Percentiles rank a stretch among this genome's conserved stretches.
Evolutionary conservation across 2,888 invertebrate species (phyloP).

Genomic region (Tetragonisca angustula): DNA sequence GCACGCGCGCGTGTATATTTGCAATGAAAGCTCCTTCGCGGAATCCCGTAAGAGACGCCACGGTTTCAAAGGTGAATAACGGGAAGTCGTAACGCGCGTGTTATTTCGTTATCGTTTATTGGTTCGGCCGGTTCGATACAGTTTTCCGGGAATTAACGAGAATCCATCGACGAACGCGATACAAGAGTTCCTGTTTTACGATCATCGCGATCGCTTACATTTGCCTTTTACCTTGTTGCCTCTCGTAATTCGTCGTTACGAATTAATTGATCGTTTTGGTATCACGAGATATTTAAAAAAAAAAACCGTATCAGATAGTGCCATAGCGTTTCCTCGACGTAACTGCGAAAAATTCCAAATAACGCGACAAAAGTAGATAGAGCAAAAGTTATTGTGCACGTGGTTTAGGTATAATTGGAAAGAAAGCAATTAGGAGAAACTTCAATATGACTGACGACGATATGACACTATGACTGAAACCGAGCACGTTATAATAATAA

Average conservation of each 20-base stretch:
- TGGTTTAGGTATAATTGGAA: no score
- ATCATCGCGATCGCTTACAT: neutral
- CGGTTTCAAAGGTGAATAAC: slow-evolving; percentile 55
- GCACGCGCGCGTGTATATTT: slow-evolving; percentile 5
- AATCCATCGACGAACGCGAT: slow-evolving; percentile 50
- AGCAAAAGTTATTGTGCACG: no score
- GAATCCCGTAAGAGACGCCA: slow-evolving; percentile 17
- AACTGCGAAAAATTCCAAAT: no score
- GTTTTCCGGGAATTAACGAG: slow-evolving; percentile 49
- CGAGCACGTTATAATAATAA: no score
- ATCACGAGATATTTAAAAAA: no score
- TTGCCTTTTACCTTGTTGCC: neutral
- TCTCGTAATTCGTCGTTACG: neutral
- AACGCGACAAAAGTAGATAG: no score
- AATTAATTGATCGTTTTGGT: no score
- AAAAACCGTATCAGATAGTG: no score
- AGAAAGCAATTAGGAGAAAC: no score
- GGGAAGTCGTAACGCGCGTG: slow-evolving; percentile 66
- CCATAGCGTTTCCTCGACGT: no score
- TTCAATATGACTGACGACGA: no score
- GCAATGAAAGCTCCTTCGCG: slow-evolving; percentile 17
- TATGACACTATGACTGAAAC: no score
- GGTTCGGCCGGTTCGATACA: slow-evolving; percentile 52
- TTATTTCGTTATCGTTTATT: slow-evolving; percentile 69
- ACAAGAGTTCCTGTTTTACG: slow-evolving; percentile 49